Evolutionary conservation across 2,113 vertebrate genomes (phyloP).

Genomic region (Brevimyrus niger): DNA sequence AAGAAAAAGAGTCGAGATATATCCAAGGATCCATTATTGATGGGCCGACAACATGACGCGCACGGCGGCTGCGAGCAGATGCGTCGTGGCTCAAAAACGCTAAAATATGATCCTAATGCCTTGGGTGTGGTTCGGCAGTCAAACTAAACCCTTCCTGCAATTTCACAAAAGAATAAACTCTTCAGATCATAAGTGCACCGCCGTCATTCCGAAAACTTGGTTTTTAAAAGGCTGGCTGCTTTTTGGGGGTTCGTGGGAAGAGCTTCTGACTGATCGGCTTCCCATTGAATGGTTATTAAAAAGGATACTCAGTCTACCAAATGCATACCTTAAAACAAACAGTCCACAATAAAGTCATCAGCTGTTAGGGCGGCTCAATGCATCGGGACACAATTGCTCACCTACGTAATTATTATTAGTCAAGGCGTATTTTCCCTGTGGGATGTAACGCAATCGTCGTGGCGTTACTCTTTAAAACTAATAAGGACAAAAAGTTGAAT

Average conservation of each 20-base stretch:
- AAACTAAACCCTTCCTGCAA: slow-evolving; percentile 11
- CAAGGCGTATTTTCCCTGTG: background rate
- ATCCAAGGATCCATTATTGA: background rate
- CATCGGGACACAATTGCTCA: background rate
- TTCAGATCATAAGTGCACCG: background rate
- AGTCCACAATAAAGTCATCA: background rate
- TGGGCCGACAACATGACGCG: background rate
- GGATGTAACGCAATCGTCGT: background rate
- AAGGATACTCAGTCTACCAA: background rate
- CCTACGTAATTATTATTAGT: background rate
- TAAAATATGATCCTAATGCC: background rate
- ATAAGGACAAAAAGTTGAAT: background rate
- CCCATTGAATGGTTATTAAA: background rate
- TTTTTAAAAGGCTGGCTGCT: background rate
- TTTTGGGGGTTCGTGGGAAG: background rate
- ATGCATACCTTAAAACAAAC: background rate
- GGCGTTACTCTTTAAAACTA: background rate
- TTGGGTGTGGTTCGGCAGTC: background rate
- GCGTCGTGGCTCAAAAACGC: background rate
- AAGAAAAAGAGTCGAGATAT: background rate
- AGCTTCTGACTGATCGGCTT: background rate
- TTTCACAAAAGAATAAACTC: background rate
- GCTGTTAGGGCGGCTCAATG: background rate
- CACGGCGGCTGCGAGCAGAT: background rate
- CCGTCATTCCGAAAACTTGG: background rate